These are phyloP conservation scores for Heliconius congener DNA, from an alignment of 1,140 invertebrate species.

Conservation along the genomic window DNA sequence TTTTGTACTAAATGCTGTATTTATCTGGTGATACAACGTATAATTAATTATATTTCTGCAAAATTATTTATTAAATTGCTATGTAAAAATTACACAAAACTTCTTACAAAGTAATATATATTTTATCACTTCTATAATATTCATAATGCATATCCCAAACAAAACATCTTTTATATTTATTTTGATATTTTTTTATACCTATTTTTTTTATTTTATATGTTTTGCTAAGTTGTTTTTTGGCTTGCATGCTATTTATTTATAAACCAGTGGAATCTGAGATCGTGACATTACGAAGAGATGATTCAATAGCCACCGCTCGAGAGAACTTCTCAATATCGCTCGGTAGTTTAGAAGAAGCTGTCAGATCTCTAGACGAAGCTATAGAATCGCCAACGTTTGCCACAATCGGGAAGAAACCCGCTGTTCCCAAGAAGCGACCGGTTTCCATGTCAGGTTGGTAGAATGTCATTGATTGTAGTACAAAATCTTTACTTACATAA, in stretches of 20 bases:
- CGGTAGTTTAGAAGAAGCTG: constrained; percentile 75
- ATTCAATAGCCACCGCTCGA: constrained; percentile 63
- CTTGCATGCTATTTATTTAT: constrained; percentile 62
- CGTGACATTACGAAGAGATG: constrained; percentile 66
- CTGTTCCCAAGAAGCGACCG: constrained; percentile 81
- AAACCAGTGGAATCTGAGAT: constrained; percentile 67
- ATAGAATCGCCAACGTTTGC: constrained; percentile 66
- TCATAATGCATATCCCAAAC: too few relatives aligned
- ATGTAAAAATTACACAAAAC: too few relatives aligned
- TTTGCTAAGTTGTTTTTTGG: constrained; percentile 39
- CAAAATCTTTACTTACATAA: too few relatives aligned
- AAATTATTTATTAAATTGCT: too few relatives aligned
- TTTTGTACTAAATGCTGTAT: too few relatives aligned
- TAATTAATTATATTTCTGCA: too few relatives aligned
- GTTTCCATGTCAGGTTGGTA: constrained; percentile 77
- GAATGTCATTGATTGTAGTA: neutral
- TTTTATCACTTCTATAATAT: too few relatives aligned
- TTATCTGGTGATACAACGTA: too few relatives aligned
- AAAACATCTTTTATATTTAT: neutral
- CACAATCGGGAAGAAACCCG: constrained; percentile 76
- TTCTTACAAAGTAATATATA: too few relatives aligned
- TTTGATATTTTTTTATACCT: neutral
- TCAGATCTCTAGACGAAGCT: constrained; percentile 68
- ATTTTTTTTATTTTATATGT: constrained; percentile 25
- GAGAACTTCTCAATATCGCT: constrained; percentile 76